Evolutionary conservation across 2,113 vertebrate genomes (phyloP), one percentile per base, ranked within the genome.

Genomic region (Pycnonotus jocosus): DNA sequence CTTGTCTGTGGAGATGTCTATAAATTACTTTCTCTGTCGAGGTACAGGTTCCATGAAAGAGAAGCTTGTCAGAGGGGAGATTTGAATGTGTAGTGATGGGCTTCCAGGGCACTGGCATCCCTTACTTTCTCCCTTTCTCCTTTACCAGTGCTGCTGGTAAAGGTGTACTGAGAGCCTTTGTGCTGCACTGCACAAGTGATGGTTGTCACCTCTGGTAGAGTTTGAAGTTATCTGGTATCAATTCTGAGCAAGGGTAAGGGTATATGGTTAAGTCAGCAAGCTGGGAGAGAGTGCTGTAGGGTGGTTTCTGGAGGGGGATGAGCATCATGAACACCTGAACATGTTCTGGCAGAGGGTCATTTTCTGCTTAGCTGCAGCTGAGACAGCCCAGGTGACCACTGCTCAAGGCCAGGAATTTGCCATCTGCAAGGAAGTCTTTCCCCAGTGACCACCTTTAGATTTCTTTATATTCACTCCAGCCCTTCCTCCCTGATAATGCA

Each of bases 321-420:
- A 91, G 31, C 27, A 2, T 4, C 0, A 0, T 20, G 78, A 38
- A n/a, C 33, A 35, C 4, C 21, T 38, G 69, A 61, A 16, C 13
- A 4, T 37, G 15, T 48, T 88, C 61, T 90, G 44, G 73, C 57
- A 48, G 12, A 53, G 44, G 31, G 51, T 47, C 15, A 9, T 31
- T 54, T 17, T 80, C 61, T 86, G 56, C 38, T 58, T 62, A 62
- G 40, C 81, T 92, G 83, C 47, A 95, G 47, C 93, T 95, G 92
- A 38, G 69, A 33, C n/a, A 18, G 44, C 7, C 81, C 66, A 51
- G 45, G 53, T 94, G 61, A 78, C 81, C 35, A 5, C 54, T 73
- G n/a, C 80, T 33, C 3, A 1, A 71, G 53, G 70, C 51, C 45
- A 44, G 30, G 53, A 57, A 57, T 86, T 90, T 91, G 69, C 76